phyloP scores from a whole-genome alignment of 2,888 invertebrate species.

The Himalopsyche anomala region DNA sequence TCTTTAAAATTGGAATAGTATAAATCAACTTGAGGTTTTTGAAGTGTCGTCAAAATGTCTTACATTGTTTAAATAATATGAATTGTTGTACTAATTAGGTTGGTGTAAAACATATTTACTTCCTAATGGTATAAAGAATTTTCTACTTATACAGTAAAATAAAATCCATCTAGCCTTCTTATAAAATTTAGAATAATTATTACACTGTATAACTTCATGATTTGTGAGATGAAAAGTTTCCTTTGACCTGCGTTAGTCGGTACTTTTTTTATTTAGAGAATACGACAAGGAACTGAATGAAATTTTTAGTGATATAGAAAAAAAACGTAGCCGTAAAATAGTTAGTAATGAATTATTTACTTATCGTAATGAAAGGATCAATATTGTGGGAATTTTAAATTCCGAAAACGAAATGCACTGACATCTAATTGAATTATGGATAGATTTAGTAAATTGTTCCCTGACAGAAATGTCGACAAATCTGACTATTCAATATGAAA shows the following conservation, averaged over 20 bases:
- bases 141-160: not conserved
- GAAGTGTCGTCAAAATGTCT: no score
- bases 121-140: not conserved
- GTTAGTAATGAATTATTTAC: slow-evolving; percentile 40
- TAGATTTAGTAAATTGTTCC: slow-evolving; percentile 1
- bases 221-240: not conserved
- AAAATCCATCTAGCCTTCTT: not conserved
- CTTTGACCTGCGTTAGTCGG: slow-evolving; percentile 6
- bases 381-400: slow-evolving; percentile 28
- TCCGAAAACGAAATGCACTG: slow-evolving; percentile 12
- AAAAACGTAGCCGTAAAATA: not conserved
- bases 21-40: no score
- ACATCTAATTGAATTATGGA: slow-evolving; percentile 27
- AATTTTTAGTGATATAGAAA: slow-evolving; percentile 15
- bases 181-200: slow-evolving; percentile 1
- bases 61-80: no score
- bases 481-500: slow-evolving; percentile 13
- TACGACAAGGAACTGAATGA: slow-evolving; percentile 39
- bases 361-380: slow-evolving; percentile 5
- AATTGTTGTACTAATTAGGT: no score
- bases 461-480: slow-evolving; percentile 24
- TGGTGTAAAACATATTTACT: no score
- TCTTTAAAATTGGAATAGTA: not conserved
- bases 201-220: not conserved
- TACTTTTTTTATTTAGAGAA: slow-evolving; percentile 24